Percentiles rank a stretch among this genome's conserved stretches.
phyloP scores from a whole-genome alignment of 2,113 vertebrate species.

The Canis aureus region DNA sequence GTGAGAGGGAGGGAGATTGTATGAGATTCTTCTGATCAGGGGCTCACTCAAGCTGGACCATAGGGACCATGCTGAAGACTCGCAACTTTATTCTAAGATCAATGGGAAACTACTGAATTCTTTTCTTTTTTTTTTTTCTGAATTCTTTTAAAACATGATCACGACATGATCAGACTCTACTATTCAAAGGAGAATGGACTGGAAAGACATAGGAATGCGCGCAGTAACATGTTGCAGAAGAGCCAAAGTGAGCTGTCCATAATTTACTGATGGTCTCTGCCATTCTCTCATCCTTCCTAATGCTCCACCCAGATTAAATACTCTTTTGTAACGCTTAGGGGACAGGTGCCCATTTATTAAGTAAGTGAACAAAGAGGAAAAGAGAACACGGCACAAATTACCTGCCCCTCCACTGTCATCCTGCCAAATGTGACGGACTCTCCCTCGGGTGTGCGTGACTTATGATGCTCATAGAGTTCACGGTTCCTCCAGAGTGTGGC shows the following conservation, averaged over 20 bases:
- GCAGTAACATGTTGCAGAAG: neutral
- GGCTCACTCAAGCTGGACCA: neutral
- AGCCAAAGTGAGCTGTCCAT: neutral
- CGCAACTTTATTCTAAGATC: neutral
- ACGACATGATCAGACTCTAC: neutral
- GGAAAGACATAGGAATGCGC: neutral
- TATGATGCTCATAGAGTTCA: neutral
- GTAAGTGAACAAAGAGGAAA: neutral
- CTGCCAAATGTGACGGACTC: neutral
- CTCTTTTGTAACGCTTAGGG: conserved; percentile 20
- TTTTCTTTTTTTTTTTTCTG: neutral
- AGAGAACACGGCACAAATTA: conserved; percentile 27
- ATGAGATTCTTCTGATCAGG: neutral
- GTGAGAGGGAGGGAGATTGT: neutral
- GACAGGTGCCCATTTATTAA: neutral
- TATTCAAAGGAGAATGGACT: neutral
- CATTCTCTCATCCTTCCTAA: neutral
- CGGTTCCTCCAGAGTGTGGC: neutral
- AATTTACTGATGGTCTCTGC: neutral
- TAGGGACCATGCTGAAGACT: neutral
- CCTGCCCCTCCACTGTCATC: neutral
- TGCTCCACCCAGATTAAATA: conserved; percentile 16
- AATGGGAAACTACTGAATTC: neutral
- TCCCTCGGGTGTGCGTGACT: neutral
- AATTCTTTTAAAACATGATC: neutral